Evolutionary conservation across 2,888 invertebrate species (phyloP), one percentile per base, ranked within the genome.

Genomic region (Scaptodrosophila latifasciaeformis): DNA sequence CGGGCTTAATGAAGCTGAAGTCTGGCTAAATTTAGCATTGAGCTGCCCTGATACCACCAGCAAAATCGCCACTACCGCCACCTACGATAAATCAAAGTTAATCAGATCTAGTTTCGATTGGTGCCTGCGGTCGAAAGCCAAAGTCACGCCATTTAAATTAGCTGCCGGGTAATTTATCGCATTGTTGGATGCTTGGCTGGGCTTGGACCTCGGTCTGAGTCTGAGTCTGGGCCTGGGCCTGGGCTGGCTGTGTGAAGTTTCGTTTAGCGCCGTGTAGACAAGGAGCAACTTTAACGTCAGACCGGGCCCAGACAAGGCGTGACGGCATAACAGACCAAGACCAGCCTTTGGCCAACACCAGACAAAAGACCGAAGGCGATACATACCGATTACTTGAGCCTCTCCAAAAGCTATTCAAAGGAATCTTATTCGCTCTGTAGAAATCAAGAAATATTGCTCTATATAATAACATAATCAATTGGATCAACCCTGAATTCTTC

Each of bases 111-210:
- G 76, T 75, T 76, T 76, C 72, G 76, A 76, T 78, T 72, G 69
- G 59, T 63, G 75, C 67, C 71, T 75, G 66, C 62, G 63, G 62
- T 30, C 49, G 30, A 24, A 34, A 34, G 40, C 31, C 51, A n/a
- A n/a, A n/a, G 48, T 29, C 63, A 56, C 62, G 76, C 83, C 82
- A 82, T 82, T 84, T 82, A 84, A 84, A 84, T 82, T 82, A 82
- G 83, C 84, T 82, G 80, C 75, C 77, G 83, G 81, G 76, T 83
- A 74, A 83, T 84, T 83, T 82, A 84, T 82, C 81, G 71, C 77
- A 81, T 77, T 83, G 76, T 79, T 70, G 74, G 54, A 68, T n/a
- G n/a, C n/a, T n/a, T n/a, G n/a, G n/a, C n/a, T n/a, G n/a, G n/a
- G n/a, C n/a, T n/a, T n/a, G n/a, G n/a, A n/a, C n/a, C n/a, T n/a